Evolutionary conservation across 2,797 vertebrate genomes (phyloP).

Genomic region (Crypturellus tataupa): DNA sequence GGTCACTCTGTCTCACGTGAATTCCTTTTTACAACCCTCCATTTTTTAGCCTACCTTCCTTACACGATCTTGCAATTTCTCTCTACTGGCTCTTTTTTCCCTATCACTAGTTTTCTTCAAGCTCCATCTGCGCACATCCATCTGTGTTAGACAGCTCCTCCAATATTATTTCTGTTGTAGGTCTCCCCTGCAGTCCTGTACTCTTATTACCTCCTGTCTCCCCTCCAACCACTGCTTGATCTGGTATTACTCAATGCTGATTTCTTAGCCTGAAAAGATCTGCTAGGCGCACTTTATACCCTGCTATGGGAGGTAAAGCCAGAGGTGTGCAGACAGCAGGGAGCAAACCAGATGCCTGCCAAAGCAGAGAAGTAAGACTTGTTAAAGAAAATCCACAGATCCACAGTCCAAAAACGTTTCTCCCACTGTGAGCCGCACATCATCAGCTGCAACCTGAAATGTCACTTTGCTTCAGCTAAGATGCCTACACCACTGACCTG

Average conservation of each 20-base stretch:
- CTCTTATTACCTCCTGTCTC: neutral
- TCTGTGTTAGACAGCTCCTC: neutral
- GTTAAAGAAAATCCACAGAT: neutral
- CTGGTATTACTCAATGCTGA: neutral
- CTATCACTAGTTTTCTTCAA: neutral
- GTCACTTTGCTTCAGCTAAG: neutral
- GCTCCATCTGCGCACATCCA: neutral
- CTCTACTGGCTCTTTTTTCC: neutral
- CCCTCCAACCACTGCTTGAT: neutral
- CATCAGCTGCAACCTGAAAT: neutral
- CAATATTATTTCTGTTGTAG: neutral
- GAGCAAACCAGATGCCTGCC: neutral
- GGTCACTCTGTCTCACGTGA: neutral
- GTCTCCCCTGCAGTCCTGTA: neutral
- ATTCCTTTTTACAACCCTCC: neutral
- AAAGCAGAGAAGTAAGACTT: neutral
- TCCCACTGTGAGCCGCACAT: neutral
- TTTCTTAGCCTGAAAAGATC: neutral
- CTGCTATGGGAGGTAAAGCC: neutral
- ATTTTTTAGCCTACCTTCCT: neutral
- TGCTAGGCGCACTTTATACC: neutral
- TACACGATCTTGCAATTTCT: neutral
- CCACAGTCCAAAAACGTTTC: fast-evolving
- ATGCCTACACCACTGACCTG: conserved; percentile 85
- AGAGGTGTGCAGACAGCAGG: neutral